Conservation (phyloP, 2,888 invertebrate genomes). For the Erannis defoliaria region DNA sequence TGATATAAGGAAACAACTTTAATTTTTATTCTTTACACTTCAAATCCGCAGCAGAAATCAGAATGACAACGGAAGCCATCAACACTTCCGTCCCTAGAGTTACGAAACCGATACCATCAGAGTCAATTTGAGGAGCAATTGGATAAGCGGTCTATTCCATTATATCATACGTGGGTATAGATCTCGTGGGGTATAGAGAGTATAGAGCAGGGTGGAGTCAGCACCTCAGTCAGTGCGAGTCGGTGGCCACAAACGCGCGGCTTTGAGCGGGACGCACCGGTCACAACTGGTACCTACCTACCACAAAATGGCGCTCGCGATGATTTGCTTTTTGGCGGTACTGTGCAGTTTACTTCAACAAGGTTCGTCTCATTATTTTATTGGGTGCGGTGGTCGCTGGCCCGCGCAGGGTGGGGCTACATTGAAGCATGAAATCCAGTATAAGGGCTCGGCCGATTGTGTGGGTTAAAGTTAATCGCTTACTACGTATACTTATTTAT, state of each 20-base stretch:
- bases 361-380: constrained; percentile 68
- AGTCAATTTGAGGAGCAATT: constrained; percentile 76
- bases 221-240: constrained; percentile 44
- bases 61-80: constrained; percentile 19
- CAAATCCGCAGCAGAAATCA: neutral
- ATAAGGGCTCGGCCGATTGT: constrained; percentile 3
- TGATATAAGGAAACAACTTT: too few species aligned
- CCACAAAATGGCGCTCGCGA: constrained; percentile 65
- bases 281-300: constrained; percentile 43
- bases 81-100: constrained; percentile 30
- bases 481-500: too few species aligned
- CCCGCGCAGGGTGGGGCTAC: constrained; percentile 19
- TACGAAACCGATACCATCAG: constrained; percentile 58
- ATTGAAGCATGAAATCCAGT: neutral
- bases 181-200: constrained; percentile 12
- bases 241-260: constrained; percentile 56
- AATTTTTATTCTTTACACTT: too few species aligned
- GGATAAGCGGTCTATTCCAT: constrained; percentile 66
- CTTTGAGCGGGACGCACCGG: constrained; percentile 62
- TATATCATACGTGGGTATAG: constrained; percentile 25
- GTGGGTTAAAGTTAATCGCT: too few species aligned
- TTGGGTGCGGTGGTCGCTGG: constrained; percentile 30
- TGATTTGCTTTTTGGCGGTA: constrained; percentile 76
- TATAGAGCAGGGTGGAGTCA: constrained; percentile 12
- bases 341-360: constrained; percentile 79